Conservation (phyloP, 2,888 invertebrate genomes). For the Osedax fenrisi region DNA sequence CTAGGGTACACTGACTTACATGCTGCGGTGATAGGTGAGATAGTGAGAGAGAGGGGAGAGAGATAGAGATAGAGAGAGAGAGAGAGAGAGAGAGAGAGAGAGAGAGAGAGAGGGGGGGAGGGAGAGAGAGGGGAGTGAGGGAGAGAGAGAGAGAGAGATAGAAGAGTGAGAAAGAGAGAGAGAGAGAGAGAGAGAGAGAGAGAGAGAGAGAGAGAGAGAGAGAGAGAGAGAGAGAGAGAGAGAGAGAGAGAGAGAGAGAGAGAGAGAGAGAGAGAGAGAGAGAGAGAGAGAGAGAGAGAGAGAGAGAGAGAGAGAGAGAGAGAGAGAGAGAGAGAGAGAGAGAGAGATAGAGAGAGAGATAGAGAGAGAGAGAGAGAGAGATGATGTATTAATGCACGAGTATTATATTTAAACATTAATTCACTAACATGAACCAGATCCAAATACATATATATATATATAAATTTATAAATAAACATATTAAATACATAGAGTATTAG, state of each 20-base stretch:
- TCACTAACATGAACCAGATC: no score
- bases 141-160: not conserved
- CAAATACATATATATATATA: no score
- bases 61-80: not conserved
- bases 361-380: constrained; percentile 1
- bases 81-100: not conserved
- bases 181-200: constrained; percentile 15
- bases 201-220: constrained; percentile 15
- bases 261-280: constrained; percentile 14
- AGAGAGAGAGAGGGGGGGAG: not conserved
- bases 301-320: constrained; percentile 15
- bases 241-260: constrained; percentile 15
- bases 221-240: constrained; percentile 12
- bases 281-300: constrained; percentile 12
- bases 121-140: constrained; percentile 1
- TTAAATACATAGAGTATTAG: no score
- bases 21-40: no score
- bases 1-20: no score
- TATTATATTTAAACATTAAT: no score
- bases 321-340: constrained; percentile 17
- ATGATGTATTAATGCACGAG: no score
- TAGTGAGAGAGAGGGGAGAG: no score
- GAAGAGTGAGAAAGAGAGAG: not conserved
- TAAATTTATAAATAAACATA: no score
- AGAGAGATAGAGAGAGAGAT: constrained; percentile 5